These are phyloP conservation scores for Hypothenemus hampei DNA, from an alignment of 1,140 invertebrate species.

Conservation along the genomic window DNA sequence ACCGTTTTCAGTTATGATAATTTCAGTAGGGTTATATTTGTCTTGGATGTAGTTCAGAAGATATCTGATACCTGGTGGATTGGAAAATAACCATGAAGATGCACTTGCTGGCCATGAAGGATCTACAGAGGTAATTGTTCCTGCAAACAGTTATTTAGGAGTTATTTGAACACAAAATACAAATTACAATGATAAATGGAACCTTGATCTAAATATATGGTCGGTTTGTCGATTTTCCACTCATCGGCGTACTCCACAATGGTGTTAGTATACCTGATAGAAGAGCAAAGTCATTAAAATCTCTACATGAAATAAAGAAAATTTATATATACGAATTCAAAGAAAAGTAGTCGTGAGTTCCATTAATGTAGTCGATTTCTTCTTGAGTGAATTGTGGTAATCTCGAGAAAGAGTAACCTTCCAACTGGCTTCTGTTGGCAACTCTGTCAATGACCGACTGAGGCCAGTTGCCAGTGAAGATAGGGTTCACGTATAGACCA, in stretches of 20 bases:
- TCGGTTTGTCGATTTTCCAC: background rate
- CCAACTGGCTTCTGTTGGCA: constrained; percentile 51
- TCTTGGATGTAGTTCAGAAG: constrained; percentile 56
- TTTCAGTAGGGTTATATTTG: constrained; percentile 54
- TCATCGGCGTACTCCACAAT: constrained; percentile 12
- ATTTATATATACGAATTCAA: constrained; percentile 11
- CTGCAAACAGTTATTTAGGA: constrained; percentile 5
- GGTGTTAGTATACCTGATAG: constrained; percentile 10
- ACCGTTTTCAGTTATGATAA: constrained; percentile 68
- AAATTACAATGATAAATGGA: background rate
- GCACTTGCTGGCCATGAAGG: constrained; percentile 34
- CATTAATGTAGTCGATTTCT: constrained; percentile 25
- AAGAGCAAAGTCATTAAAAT: background rate
- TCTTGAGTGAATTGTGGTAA: constrained; percentile 53
- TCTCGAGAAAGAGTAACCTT: constrained; percentile 56
- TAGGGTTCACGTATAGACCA: constrained; percentile 59
- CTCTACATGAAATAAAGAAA: background rate
- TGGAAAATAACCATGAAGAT: constrained; percentile 49
- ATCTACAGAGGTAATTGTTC: constrained; percentile 9
- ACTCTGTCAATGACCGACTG: constrained; percentile 55
- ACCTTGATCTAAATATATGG: constrained; percentile 17
- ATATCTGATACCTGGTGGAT: constrained; percentile 48
- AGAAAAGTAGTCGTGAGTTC: constrained; percentile 17
- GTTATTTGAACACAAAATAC: background rate
- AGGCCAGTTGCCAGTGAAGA: constrained; percentile 63